Conservation (phyloP, 2,888 invertebrate species). For the Acronicta aceris region DNA sequence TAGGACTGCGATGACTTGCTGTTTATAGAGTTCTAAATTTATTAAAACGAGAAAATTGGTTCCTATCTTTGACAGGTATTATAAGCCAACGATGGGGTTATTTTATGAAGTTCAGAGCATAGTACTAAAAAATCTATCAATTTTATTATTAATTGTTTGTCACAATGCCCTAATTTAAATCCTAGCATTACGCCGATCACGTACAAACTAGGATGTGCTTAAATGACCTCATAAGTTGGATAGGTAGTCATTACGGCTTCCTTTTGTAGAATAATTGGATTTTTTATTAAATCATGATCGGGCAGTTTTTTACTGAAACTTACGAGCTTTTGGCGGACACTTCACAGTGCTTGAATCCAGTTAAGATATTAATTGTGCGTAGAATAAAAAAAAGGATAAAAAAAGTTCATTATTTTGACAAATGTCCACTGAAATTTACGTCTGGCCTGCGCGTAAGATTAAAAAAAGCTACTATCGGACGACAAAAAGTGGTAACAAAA, state of each 20-base stretch:
- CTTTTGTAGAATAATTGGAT: slow-evolving; percentile 67
- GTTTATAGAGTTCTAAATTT: slow-evolving; percentile 60
- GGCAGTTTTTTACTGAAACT: slow-evolving; percentile 51
- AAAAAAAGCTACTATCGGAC: not conserved
- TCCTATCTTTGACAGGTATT: slow-evolving; percentile 34
- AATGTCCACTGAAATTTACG: slow-evolving; percentile 20
- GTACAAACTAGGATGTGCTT: slow-evolving; percentile 62
- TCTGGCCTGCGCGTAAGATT: slow-evolving; percentile 10
- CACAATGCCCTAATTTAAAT: slow-evolving; percentile 40
- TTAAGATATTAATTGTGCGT: slow-evolving; percentile 28
- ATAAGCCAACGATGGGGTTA: slow-evolving; percentile 11
- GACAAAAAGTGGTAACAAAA: slow-evolving; percentile 26
- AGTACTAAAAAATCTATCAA: not conserved
- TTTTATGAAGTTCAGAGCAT: slow-evolving; percentile 5
- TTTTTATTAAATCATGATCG: slow-evolving; percentile 60
- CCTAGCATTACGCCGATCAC: slow-evolving; percentile 52
- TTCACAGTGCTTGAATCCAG: slow-evolving; percentile 23
- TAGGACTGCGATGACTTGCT: slow-evolving; percentile 50
- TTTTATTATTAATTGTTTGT: slow-evolving; percentile 15
- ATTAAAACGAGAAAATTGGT: slow-evolving; percentile 51
- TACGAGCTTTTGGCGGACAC: slow-evolving; percentile 36
- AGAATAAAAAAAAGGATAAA: slow-evolving; percentile 3
- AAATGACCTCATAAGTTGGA: slow-evolving; percentile 55
- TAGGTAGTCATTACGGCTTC: slow-evolving; percentile 58
- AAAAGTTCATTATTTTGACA: slow-evolving; percentile 21